Evolutionary conservation across 2,113 vertebrate species (phyloP).

Genomic region (Symphodus melops): DNA sequence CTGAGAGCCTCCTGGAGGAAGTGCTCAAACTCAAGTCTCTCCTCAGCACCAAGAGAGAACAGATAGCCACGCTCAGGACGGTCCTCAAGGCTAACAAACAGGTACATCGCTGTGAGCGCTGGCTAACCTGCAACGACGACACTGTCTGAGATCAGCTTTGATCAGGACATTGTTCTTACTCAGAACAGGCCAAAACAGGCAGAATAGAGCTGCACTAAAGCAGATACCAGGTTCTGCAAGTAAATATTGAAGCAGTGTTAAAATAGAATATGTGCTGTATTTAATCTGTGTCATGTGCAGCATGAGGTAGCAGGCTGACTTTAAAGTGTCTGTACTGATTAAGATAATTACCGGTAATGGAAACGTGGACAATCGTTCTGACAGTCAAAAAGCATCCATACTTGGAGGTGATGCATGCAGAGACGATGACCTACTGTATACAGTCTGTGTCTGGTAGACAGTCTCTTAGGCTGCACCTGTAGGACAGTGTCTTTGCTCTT

Average conservation of each 20-base stretch:
- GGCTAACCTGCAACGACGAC: background rate
- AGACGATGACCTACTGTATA: background rate
- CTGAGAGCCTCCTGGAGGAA: conserved; percentile 86
- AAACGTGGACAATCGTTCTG: background rate
- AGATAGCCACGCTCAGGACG: conserved; percentile 90
- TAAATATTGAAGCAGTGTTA: no score
- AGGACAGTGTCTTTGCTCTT: conserved; percentile 23
- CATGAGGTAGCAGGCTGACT: no score
- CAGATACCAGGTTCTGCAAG: no score
- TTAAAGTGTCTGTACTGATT: no score
- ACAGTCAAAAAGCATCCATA: background rate
- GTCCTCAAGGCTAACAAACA: conserved; percentile 91
- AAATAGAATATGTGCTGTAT: no score
- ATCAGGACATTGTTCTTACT: background rate
- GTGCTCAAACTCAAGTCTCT: conserved; percentile 88
- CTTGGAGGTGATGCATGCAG: conserved; percentile 17
- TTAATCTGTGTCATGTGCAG: no score
- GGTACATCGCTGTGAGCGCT: conserved; percentile 65
- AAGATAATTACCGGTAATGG: no score
- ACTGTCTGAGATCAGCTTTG: background rate
- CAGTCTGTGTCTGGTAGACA: conserved; percentile 42
- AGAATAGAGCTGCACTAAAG: no score
- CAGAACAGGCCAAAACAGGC: no score
- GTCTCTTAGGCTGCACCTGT: conserved; percentile 22
- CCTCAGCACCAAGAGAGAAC: conserved; percentile 89